Evolutionary conservation across 2,113 vertebrate genomes (phyloP), one percentile per base, ranked within the genome.

Genomic region (Trinectes maculatus): DNA sequence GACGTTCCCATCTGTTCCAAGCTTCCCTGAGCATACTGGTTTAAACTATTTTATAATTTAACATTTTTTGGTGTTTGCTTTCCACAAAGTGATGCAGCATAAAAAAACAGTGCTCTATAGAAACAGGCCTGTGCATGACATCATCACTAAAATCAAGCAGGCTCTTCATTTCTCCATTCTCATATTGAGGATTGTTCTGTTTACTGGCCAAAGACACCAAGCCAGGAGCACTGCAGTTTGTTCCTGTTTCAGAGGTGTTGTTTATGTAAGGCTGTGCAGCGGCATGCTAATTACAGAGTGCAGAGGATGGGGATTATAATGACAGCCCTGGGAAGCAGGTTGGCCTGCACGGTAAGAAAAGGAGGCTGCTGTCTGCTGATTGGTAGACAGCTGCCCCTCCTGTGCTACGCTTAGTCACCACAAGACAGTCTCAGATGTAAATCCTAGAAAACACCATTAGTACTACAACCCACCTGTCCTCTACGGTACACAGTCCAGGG

Each of bases 211-310:
- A 12, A 78, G 80, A 73, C 72, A 82, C 53, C 39, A 71, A 81
- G 81, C 77, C 67, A 66, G 57, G 21, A 70, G 49, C 36, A 33
- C 36, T 61, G 77, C 3, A 1, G 59, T 76, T 85, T 80, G 53
- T 87, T 89, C 68, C 88, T 74, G 66, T 68, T 86, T 71, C 55
- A 70, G 75, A 83, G 69, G 72, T 75, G 85, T 73, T 91, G 89
- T 92, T 92, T 91, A 91, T 84, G 84, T 89, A 90, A 90, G 85
- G 77, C 46, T 71, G 74, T 42, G 60, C 51, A 34, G 80, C 80
- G 77, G 89, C 85, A 77, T 21, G 49, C 42, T 91, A 89, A 90
- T 90, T 85, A 91, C 88, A 90, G 88, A 76, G 82, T 51, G 52
- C 61, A 48, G 65, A 73, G 61, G 85, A 82, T 44, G 71, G 54